Conservation (phyloP, 2,888 invertebrate genomes). For the Schizaphis graminum region DNA sequence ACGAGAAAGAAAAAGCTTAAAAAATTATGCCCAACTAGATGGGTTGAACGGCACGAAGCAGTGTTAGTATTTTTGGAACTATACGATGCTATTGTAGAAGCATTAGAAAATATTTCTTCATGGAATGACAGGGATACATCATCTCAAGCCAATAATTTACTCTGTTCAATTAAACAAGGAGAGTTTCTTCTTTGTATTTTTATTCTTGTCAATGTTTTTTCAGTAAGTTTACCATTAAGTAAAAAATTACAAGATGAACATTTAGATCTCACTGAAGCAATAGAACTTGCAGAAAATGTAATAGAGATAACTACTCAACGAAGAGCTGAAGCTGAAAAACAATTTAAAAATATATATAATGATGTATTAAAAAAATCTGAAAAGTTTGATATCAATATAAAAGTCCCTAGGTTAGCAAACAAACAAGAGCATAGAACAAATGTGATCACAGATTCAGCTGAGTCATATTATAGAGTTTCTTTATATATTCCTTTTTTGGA, state of each 20-base stretch:
- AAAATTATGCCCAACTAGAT: conserved; percentile 38
- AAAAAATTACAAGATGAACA: conserved; percentile 34
- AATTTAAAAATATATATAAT: conserved; percentile 31
- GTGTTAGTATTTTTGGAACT: conserved; percentile 34
- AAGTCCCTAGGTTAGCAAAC: not conserved
- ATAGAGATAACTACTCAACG: not conserved
- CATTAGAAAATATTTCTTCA: conserved; percentile 33
- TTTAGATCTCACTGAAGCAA: conserved; percentile 13
- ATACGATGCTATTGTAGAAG: conserved; percentile 6
- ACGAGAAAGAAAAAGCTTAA: conserved; percentile 20
- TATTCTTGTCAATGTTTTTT: conserved; percentile 20
- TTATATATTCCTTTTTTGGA: conserved; percentile 24
- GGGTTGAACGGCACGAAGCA: conserved; percentile 46
- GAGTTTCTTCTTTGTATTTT: conserved; percentile 22
- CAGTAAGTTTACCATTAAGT: conserved; percentile 36
- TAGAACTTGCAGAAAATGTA: conserved; percentile 30
- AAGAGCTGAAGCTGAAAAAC: not conserved
- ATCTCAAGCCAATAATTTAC: conserved; percentile 36
- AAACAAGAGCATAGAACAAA: conserved; percentile 5
- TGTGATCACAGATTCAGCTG: not conserved
- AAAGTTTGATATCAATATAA: not conserved
- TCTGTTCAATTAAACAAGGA: conserved; percentile 21
- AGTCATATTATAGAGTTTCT: conserved; percentile 6
- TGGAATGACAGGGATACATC: conserved; percentile 40
- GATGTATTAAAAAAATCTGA: conserved; percentile 30